These are phyloP conservation scores for Trichonephila clavata DNA, from an alignment of 1,140 invertebrate species.

Conservation along the genomic window DNA sequence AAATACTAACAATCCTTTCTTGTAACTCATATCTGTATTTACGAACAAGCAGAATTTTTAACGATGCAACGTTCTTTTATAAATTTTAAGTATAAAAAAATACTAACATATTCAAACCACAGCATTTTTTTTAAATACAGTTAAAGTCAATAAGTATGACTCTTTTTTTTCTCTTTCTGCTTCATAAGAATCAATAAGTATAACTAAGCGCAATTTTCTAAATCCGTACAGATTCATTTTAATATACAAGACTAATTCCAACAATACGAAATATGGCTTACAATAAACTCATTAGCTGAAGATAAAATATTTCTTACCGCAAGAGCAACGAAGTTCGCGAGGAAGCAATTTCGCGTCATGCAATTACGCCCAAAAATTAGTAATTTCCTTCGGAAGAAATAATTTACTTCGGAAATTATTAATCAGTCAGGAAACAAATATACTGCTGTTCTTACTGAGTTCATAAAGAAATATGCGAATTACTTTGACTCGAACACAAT, in stretches of 20 bases:
- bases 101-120: no score
- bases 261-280: not conserved
- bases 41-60: no score
- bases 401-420: conserved; percentile 34
- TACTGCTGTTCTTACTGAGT: not conserved
- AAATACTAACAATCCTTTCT: no score
- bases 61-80: no score
- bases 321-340: not conserved
- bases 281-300: not conserved
- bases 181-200: no score
- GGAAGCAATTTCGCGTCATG: not conserved
- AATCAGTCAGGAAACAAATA: conserved; percentile 19
- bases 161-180: no score
- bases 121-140: no score
- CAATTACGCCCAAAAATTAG: not conserved
- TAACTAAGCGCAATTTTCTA: no score
- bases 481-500: not conserved
- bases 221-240: no score
- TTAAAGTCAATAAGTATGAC: no score
- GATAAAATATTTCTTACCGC: not conserved
- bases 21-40: no score
- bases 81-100: no score
- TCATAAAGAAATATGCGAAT: not conserved
- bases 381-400: conserved; percentile 29
- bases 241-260: not conserved